Conservation (phyloP, 2,888 invertebrate genomes). For the Pseudococcus viburni region DNA sequence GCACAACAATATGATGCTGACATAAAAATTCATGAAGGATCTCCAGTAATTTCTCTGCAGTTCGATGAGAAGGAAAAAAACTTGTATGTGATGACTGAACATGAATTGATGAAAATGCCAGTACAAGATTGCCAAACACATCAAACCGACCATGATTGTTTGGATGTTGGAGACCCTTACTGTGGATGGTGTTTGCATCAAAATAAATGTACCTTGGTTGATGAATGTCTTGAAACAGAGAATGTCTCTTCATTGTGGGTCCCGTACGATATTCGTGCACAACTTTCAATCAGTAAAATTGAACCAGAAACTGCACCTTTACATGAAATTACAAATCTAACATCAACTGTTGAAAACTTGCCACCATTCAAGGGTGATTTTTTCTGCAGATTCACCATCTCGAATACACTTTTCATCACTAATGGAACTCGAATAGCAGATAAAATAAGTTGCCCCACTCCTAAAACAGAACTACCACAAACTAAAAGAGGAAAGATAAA, state of each 20-base stretch:
- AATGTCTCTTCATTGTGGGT: constrained; percentile 96
- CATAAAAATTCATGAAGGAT: neutral
- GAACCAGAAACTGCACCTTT: constrained; percentile 92
- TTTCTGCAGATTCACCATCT: constrained; percentile 87
- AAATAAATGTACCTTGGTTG: constrained; percentile 93
- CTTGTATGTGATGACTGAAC: neutral
- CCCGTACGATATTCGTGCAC: constrained; percentile 94
- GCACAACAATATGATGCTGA: neutral
- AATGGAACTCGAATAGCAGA: constrained; percentile 91
- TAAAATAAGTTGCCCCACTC: constrained; percentile 95
- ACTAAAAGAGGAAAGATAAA: constrained; percentile 95
- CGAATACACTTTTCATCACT: constrained; percentile 84
- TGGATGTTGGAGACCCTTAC: constrained; percentile 95
- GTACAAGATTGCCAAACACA: constrained; percentile 88
- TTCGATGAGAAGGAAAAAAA: neutral
- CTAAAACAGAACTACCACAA: constrained; percentile 92
- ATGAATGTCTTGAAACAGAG: constrained; percentile 92
- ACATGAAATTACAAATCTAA: constrained; percentile 92
- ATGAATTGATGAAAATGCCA: neutral
- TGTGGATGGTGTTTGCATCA: constrained; percentile 98
- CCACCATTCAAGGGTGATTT: constrained; percentile 93
- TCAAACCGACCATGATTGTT: constrained; percentile 90
- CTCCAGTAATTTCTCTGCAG: neutral
- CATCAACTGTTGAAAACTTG: constrained; percentile 94
- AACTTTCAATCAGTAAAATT: constrained; percentile 94